Base-by-base conservation (phyloP, 1,140 invertebrate genomes). In the Spodoptera frugiperda region DNA sequence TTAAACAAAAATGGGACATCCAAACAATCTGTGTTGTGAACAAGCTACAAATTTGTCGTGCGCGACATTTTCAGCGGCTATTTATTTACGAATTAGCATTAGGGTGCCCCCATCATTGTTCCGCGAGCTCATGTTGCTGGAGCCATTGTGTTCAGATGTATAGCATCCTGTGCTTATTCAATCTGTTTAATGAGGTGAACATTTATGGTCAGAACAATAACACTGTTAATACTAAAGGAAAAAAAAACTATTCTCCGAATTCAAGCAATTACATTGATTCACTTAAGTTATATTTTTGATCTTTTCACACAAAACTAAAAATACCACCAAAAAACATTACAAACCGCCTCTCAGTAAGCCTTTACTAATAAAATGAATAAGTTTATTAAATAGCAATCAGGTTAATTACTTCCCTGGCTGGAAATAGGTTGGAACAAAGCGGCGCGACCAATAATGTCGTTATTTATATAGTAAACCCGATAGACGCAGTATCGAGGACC, bases 1-100 rank as follows among this genome's bases (percentile, higher is more conserved):
- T 78, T 75, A 75, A 78, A 75, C 77, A 78, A 78, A 78, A 78
- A 78, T 70, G 30, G 77, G 46, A 75, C 77, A 75, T 75, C 39
- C 63, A 53, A 75, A 78, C 77, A 78, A 78, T 78, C 63, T 78
- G 71, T 51, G 70, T 55, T 30, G 44, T 55, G 61, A 73, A 78
- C 63, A 78, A 78, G 74, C 61, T 48, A 57, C 63, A 48, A 76
- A 68, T 73, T 73, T 55, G 53, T 73, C 71, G 71, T 17, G 55
- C 54, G 54, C 71, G 54, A 59, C 46, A 53, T 49, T 73, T 48
- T 48, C 33, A 61, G 21, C 55, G 51, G 71, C 55, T 48, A 73
- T 73, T 73, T 73, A 61, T 73, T 73, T 61, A n/a, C 30, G 25
- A 73, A 73, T 73, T 73, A 73, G 68, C 53, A 54, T 71, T 71